Conservation (phyloP, 1,140 invertebrate genomes). For the Littorina saxatilis region DNA sequence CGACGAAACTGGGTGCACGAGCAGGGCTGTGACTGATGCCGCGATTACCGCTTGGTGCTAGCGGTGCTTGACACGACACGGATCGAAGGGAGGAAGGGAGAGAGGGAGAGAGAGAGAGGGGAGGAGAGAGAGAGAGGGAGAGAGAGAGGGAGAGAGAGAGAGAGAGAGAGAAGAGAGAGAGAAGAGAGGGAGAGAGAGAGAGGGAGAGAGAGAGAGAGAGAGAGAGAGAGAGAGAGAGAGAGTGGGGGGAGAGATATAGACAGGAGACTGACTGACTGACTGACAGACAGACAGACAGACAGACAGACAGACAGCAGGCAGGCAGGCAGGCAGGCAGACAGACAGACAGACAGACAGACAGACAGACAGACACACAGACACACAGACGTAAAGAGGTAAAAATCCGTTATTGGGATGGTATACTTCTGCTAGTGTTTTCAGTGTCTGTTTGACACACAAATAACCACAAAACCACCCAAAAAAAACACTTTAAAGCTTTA, state of each 20-base stretch:
- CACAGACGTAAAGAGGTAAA: too few relatives aligned
- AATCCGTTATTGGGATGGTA: too few relatives aligned
- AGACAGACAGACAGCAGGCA: conserved; percentile 20
- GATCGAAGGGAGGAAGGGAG: conserved; percentile 18
- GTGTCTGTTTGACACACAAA: too few relatives aligned
- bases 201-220: not conserved
- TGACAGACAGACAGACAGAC: conserved; percentile 8
- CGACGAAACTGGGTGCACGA: not conserved
- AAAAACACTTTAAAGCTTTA: too few relatives aligned
- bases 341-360: conserved; percentile 15
- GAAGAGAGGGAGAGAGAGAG: not conserved
- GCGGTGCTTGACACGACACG: not conserved
- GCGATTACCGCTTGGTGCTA: not conserved
- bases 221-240: not conserved
- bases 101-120: conserved; percentile 20
- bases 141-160: not conserved
- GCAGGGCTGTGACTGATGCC: not conserved
- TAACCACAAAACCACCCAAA: too few relatives aligned
- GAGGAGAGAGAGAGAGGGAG: too few relatives aligned
- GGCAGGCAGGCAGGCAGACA: conserved; percentile 21
- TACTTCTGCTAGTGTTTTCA: too few relatives aligned
- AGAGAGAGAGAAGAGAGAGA: not conserved
- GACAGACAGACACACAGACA: conserved; percentile 9
- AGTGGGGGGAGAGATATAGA: not conserved
- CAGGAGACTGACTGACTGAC: not conserved